A percentile compares a stretch with the other conserved stretches of the same genome.
Conservation (phyloP, 2,888 invertebrate species). For the Hypomecis atomaria region DNA sequence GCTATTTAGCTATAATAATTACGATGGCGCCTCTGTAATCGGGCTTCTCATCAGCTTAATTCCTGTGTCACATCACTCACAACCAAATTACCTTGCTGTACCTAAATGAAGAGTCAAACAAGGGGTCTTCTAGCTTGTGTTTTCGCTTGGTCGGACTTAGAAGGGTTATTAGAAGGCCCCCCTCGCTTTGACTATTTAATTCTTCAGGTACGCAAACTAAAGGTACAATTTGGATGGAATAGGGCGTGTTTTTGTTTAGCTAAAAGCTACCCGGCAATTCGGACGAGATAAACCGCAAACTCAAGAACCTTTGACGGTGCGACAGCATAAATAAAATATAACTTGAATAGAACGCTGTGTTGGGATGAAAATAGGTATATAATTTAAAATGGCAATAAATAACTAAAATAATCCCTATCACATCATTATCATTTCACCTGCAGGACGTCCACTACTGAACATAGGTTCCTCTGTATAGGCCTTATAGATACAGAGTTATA, state of each 20-base stretch:
- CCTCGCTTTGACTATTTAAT: constrained; percentile 40
- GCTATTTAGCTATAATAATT: too few species aligned
- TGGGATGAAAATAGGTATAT: too few species aligned
- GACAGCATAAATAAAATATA: too few species aligned
- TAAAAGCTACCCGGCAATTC: constrained; percentile 7
- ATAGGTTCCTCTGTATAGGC: too few species aligned
- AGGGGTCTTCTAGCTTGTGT: constrained; percentile 54
- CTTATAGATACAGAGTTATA: too few species aligned
- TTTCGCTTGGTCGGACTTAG: constrained; percentile 55
- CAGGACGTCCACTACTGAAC: too few species aligned
- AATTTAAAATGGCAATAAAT: too few species aligned
- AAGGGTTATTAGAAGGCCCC: constrained; percentile 50
- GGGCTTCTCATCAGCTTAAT: constrained; percentile 15
- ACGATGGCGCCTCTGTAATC: too few species aligned
- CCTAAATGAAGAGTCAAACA: constrained; percentile 67
- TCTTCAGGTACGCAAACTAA: constrained; percentile 42
- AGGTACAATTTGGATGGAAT: constrained; percentile 33
- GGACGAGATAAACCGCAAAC: constrained; percentile 26
- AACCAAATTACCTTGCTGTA: constrained; percentile 59
- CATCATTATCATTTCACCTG: too few species aligned
- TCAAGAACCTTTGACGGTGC: not conserved
- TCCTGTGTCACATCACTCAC: constrained; percentile 21
- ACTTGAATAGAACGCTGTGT: too few species aligned
- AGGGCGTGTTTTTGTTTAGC: constrained; percentile 27
- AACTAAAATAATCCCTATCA: too few species aligned